Conservation (phyloP, 2,797 vertebrate species). For the Pseudocheirus occidentalis region DNA sequence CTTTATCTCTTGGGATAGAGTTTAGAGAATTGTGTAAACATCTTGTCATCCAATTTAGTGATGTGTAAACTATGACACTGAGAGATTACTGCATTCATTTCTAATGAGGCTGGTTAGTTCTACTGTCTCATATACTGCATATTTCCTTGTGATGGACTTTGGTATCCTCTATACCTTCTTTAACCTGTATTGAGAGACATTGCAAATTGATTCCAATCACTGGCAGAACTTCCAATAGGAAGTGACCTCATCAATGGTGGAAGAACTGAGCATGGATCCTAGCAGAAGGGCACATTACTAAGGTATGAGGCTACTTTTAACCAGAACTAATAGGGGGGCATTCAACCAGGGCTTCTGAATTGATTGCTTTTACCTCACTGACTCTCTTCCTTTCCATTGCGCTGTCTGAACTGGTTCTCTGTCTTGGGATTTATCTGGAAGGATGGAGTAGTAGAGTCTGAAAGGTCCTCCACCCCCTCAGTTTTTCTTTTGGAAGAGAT, state of each 20-base stretch:
- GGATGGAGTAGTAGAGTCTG: neutral
- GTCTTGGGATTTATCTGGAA: neutral
- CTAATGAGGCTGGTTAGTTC: neutral
- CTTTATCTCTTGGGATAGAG: slow-evolving; percentile 20
- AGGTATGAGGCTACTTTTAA: neutral
- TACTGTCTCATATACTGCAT: neutral
- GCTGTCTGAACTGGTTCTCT: neutral
- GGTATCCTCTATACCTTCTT: neutral
- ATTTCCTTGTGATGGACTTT: neutral
- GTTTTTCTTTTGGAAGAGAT: neutral
- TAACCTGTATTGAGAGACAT: neutral
- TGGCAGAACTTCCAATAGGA: neutral
- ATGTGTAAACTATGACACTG: neutral
- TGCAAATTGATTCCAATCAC: neutral
- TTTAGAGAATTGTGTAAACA: neutral
- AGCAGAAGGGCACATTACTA: neutral
- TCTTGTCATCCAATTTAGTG: neutral
- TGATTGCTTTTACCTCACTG: neutral
- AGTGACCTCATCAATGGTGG: neutral
- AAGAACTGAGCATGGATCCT: neutral
- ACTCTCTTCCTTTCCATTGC: neutral
- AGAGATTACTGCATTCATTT: neutral
- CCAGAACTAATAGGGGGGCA: neutral
- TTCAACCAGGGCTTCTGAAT: neutral
- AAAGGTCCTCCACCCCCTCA: neutral